phyloP scores from a whole-genome alignment of 1,140 invertebrate species.

The Heliconius hermathena region DNA sequence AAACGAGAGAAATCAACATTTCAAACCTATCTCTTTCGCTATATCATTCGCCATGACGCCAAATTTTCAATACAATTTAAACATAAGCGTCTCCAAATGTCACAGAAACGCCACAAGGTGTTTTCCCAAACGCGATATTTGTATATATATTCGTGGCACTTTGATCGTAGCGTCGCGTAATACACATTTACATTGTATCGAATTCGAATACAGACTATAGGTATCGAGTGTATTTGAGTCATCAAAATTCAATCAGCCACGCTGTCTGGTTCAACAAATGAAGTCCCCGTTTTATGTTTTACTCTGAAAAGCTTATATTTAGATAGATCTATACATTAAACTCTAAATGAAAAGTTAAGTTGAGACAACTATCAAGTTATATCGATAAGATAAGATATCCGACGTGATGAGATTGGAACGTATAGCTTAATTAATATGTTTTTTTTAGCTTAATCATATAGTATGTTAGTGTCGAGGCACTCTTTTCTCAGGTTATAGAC shows the following conservation, averaged over 20 bases:
- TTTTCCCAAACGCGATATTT: background rate
- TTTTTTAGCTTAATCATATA: too few species aligned
- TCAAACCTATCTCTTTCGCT: background rate
- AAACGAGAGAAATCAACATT: background rate
- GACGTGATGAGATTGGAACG: too few species aligned
- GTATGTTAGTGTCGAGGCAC: too few species aligned
- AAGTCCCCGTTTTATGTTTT: background rate
- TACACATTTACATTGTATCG: conserved; percentile 15
- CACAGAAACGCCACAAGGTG: background rate
- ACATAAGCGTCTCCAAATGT: background rate
- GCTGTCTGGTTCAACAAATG: background rate
- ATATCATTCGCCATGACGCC: background rate
- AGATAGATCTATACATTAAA: background rate
- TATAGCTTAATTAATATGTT: too few species aligned
- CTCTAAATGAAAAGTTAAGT: background rate
- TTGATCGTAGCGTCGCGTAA: background rate
- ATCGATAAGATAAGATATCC: background rate
- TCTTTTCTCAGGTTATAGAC: too few species aligned
- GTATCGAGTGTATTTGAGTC: conserved; percentile 7
- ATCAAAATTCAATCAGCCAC: conserved; percentile 17
- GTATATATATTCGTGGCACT: conserved; percentile 1
- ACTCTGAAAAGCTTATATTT: background rate
- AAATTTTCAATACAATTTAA: background rate
- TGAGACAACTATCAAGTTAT: background rate
- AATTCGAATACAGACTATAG: background rate